Base-by-base conservation (phyloP, 2,888 invertebrate genomes). In the Caenorhabditis sp. region DNA sequence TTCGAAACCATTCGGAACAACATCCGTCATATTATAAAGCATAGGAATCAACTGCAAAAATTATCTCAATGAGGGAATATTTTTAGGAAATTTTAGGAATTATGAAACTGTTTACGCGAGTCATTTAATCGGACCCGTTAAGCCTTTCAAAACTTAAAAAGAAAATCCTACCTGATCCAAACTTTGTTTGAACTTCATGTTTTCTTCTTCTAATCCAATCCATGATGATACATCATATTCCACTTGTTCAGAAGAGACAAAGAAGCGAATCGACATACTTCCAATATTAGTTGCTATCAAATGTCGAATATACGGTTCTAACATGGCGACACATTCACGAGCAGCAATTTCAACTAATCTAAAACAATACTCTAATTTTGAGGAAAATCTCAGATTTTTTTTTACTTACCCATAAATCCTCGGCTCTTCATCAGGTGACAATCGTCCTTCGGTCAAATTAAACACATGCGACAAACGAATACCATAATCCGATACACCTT, bases 31-130 rank as follows among this genome's bases (percentile, higher is more conserved):
- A 59, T 77, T 76, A 74, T 75, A 83, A 8, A 86, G 75, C 26
- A 82, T 74, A 7, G 86, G 85, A 36, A 85, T 69, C 25, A 85
- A 62, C 83, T 85, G 78, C 20, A 78, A 77, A 61, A 12, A 10
- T 17, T 17, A n/a, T n/a, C n/a, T n/a, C n/a, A n/a, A n/a, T n/a
- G n/a, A n/a, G n/a, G 10, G 10, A 31, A 10, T 31, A 31, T 4
- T 31, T 31, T 31, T 10, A 31, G 10, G 4, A 31, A 31, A 31
- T 31, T 31, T 31, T 10, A 10, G 31, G 31, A n/a, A n/a, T n/a
- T n/a, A n/a, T n/a, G n/a, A n/a, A n/a, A n/a, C n/a, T n/a, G n/a
- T n/a, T n/a, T n/a, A n/a, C n/a, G n/a, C n/a, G n/a, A n/a, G n/a
- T n/a, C n/a, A n/a, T n/a, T 21, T 26, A 12, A 25, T 31, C 14